Conservation (phyloP, 2,113 vertebrate species). For the Oenanthe melanoleuca region DNA sequence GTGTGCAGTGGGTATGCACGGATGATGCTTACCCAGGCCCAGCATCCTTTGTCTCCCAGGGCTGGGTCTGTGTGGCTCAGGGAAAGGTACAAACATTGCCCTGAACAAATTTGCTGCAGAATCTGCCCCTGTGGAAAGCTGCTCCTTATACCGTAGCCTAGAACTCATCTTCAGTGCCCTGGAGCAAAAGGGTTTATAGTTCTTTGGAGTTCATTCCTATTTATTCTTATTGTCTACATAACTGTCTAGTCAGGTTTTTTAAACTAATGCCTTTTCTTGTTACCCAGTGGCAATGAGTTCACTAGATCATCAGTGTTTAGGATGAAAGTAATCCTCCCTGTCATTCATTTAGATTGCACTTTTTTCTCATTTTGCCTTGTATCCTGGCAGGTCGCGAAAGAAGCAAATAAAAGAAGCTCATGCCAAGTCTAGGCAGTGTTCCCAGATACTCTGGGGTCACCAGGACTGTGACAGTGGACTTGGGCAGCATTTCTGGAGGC, state of each 20-base stretch:
- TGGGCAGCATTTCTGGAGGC: neutral
- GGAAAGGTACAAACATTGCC: neutral
- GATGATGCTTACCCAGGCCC: neutral
- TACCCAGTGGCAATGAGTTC: neutral
- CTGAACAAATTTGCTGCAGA: neutral
- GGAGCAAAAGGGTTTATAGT: neutral
- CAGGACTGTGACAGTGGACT: neutral
- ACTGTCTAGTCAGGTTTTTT: neutral
- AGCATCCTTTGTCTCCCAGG: neutral
- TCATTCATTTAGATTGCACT: neutral
- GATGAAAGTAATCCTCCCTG: neutral
- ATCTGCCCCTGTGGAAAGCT: neutral
- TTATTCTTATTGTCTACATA: neutral
- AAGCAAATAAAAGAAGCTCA: neutral
- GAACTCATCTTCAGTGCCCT: neutral
- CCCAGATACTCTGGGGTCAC: neutral
- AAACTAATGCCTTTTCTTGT: neutral
- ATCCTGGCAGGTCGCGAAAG: neutral
- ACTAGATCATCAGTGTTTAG: neutral
- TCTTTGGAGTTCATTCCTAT: neutral
- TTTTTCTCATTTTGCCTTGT: neutral
- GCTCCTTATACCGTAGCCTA: neutral
- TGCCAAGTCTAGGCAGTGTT: neutral
- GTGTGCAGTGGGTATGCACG: too few relatives aligned
- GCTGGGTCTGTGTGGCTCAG: accelerated